phyloP scores from a whole-genome alignment of 2,888 invertebrate species.

The Tetrapedia diversipes region DNA sequence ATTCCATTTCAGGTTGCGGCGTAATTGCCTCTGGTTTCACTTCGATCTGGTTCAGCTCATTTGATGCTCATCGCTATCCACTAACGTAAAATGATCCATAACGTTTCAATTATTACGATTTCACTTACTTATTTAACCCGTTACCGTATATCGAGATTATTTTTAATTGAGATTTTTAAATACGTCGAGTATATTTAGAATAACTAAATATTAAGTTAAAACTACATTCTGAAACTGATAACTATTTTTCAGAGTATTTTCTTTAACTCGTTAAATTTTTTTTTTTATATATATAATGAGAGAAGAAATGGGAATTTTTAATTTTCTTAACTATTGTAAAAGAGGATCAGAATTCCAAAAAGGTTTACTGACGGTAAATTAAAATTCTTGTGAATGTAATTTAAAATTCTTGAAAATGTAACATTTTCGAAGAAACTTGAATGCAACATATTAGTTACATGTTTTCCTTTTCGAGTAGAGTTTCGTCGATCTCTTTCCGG shows the following conservation, averaged over 20 bases:
- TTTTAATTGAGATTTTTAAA: not conserved
- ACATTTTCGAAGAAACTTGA: too few species aligned
- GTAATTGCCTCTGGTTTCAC: conserved; percentile 48
- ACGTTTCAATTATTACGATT: conserved; percentile 26
- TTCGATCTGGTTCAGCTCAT: conserved; percentile 37
- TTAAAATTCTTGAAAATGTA: not conserved
- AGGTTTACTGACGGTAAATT: too few species aligned
- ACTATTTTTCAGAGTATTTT: too few species aligned
- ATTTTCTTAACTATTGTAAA: too few species aligned
- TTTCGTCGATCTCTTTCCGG: not conserved
- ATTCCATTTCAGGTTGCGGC: conserved; percentile 29
- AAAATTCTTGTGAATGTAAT: too few species aligned
- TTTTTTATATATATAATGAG: not conserved
- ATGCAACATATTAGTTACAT: too few species aligned
- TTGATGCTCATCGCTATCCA: conserved; percentile 28
- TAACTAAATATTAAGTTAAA: too few species aligned
- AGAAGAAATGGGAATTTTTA: too few species aligned
- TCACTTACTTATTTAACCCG: not conserved
- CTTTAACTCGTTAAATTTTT: not conserved
- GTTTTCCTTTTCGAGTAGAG: not conserved
- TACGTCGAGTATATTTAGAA: too few species aligned
- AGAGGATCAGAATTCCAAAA: too few species aligned
- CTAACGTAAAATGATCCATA: conserved; percentile 21
- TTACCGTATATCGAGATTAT: too few species aligned
- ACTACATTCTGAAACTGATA: too few species aligned